These are phyloP conservation scores for Xestia c-nigrum DNA, from an alignment of 2,888 invertebrate species.

Conservation along the genomic window DNA sequence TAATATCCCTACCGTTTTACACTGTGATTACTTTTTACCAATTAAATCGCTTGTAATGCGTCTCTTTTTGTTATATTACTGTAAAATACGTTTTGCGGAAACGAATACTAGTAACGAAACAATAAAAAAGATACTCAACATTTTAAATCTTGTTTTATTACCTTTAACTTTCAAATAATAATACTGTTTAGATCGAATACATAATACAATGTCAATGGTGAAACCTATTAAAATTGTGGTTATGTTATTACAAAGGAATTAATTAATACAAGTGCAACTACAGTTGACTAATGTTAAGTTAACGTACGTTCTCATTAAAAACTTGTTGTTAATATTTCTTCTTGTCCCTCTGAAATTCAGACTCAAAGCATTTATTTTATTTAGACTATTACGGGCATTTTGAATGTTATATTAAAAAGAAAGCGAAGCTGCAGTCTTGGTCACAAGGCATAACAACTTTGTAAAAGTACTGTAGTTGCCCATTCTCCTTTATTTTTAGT, in stretches of 20 bases:
- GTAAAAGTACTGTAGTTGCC: too few species aligned
- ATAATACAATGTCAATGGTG: background rate
- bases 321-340: too few species aligned
- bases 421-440: too few species aligned
- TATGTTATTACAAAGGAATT: background rate
- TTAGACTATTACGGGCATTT: too few species aligned
- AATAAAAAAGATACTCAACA: conserved; percentile 46
- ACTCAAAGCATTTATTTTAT: too few species aligned
- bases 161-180: background rate
- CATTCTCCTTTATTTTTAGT: too few species aligned
- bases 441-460: too few species aligned
- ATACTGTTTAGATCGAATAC: background rate
- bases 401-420: too few species aligned
- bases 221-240: background rate
- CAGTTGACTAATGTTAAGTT: background rate
- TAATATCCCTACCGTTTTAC: background rate
- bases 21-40: conserved; percentile 14
- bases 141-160: conserved; percentile 33
- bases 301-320: background rate
- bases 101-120: conserved; percentile 32
- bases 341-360: too few species aligned
- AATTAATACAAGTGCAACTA: background rate
- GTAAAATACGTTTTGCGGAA: conserved; percentile 46
- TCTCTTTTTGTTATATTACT: conserved; percentile 27
- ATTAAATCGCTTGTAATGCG: conserved; percentile 38